Percentiles rank a stretch among this genome's conserved stretches.
Evolutionary conservation across 37 sponge, comb jelly and placozoan genomes (phyloP).

Genomic region (Axinella damicornis): DNA sequence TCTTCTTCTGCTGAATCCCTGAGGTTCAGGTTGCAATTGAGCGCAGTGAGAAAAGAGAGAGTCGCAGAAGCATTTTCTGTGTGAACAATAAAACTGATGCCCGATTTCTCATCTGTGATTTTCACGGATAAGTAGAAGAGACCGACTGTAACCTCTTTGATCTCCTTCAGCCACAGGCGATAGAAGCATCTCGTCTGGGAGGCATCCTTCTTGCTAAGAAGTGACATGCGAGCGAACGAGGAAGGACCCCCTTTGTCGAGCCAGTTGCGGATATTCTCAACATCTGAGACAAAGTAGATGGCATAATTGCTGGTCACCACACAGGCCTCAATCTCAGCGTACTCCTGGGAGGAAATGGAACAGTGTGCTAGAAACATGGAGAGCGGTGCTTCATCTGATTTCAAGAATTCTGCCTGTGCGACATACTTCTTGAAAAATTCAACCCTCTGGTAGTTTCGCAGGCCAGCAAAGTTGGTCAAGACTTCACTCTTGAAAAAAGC

Average conservation of each 20-base stretch:
- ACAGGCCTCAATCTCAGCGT: constrained; percentile 51
- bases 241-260: constrained; percentile 49
- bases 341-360: neutral
- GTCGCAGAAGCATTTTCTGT: constrained; percentile 30
- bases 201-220: constrained; percentile 10
- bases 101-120: neutral
- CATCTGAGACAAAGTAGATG: constrained; percentile 57
- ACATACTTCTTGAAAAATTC: constrained; percentile 61
- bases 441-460: constrained; percentile 15
- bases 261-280: constrained; percentile 51
- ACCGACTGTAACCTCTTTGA: constrained; percentile 52
- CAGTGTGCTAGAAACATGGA: constrained; percentile 45
- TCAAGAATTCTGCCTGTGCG: constrained; percentile 57
- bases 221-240: constrained; percentile 43
- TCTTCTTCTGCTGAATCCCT: constrained; percentile 36
- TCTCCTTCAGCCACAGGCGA: constrained; percentile 54
- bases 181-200: constrained; percentile 40
- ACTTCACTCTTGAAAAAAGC: constrained; percentile 31
- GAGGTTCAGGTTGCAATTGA: constrained; percentile 24
- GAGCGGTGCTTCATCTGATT: constrained; percentile 51
- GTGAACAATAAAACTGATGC: constrained; percentile 5
- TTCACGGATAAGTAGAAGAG: constrained; percentile 37
- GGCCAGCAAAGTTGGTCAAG: constrained; percentile 23
- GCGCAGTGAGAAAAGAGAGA: constrained; percentile 39
- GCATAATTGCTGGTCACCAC: constrained; percentile 64